A percentile compares a stretch with the other conserved stretches of the same genome.
Evolutionary conservation across 2,888 invertebrate genomes (phyloP).

Genomic region (Xestia xanthographa): DNA sequence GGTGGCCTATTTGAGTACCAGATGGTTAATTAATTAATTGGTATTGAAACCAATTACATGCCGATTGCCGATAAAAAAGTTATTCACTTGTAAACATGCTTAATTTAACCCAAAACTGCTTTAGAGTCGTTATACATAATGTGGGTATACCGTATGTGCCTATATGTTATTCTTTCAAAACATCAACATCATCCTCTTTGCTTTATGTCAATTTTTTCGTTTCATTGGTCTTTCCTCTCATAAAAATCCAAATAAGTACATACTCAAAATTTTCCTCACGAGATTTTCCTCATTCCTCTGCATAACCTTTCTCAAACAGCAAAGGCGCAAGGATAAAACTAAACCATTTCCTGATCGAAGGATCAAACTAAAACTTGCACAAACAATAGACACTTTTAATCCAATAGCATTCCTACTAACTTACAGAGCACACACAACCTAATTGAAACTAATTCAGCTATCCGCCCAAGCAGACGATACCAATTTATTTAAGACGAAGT

Average conservation of each 20-base stretch:
- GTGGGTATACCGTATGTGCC: not conserved
- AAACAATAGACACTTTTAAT: slow-evolving; percentile 50
- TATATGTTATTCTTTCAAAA: not conserved
- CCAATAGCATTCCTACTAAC: slow-evolving; percentile 42
- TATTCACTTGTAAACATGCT: slow-evolving; percentile 20
- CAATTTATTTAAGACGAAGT: slow-evolving; percentile 75
- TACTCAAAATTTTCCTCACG: not conserved
- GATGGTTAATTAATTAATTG: slow-evolving; percentile 44
- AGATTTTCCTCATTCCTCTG: not conserved
- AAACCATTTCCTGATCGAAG: too few relatives aligned
- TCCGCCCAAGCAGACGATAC: slow-evolving; percentile 66
- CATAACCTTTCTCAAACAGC: not conserved
- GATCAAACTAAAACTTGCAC: not conserved
- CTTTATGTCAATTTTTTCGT: not conserved
- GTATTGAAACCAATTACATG: slow-evolving; percentile 27
- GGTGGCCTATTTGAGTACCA: slow-evolving; percentile 41
- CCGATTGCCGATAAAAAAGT: slow-evolving; percentile 26
- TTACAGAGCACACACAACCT: slow-evolving; percentile 57
- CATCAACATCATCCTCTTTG: not conserved
- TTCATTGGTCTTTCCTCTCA: not conserved
- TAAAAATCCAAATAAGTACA: too few relatives aligned
- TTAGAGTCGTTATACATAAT: not conserved
- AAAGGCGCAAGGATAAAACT: not conserved
- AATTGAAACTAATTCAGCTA: slow-evolving; percentile 73
- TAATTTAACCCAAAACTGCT: slow-evolving; percentile 21